Evolutionary conservation across 2,113 vertebrate genomes (phyloP), one percentile per base, ranked within the genome.

Genomic region (Formicarius rufipectus): DNA sequence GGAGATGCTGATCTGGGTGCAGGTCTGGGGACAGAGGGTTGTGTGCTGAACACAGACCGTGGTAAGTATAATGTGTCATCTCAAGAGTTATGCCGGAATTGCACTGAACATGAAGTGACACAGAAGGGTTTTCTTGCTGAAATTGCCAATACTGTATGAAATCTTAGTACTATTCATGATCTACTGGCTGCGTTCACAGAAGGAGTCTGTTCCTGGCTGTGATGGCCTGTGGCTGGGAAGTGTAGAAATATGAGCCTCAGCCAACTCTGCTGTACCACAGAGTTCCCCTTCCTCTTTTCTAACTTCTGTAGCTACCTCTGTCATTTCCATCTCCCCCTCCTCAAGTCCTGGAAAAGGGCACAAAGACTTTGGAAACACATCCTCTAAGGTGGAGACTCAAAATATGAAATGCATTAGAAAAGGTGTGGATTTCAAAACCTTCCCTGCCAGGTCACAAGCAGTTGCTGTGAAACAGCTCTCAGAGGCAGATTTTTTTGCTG

Each of bases 11-110:
- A 4, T 20, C 24, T 40, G 17, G 16, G 2, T 59, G 14, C 24
- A 62, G 59, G 20, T 45, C 56, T 91, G 24, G 42, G 53, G 12
- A 87, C 53, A 84, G 40, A 8, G 16, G 20, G 11, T 33, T 1
- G 1, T 0, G 0, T 25, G 22, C 53, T 93, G 62, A 89, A 60
- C 33, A 64, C 19, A 27, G 20, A 25, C 28, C 37, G 11, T 2
- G 1, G 16, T 25, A n/a, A 40, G 31, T 33, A 14, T 44, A 15
- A 53, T 28, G 27, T 39, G 15, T 58, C 40, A 69, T 22, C 35
- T 92, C 58, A 28, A n/a, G 58, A 49, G 31, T 53, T n/a, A 72
- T 49, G 7, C 45, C 22, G 82, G 60, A 87, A 59, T 7, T 40
- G 39, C 44, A 79, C 2, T 53, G 66, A 64, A 44, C 2, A 13